These are phyloP conservation scores for Mormyrus iriodes DNA, from an alignment of 2,113 vertebrate genomes.

Conservation along the genomic window DNA sequence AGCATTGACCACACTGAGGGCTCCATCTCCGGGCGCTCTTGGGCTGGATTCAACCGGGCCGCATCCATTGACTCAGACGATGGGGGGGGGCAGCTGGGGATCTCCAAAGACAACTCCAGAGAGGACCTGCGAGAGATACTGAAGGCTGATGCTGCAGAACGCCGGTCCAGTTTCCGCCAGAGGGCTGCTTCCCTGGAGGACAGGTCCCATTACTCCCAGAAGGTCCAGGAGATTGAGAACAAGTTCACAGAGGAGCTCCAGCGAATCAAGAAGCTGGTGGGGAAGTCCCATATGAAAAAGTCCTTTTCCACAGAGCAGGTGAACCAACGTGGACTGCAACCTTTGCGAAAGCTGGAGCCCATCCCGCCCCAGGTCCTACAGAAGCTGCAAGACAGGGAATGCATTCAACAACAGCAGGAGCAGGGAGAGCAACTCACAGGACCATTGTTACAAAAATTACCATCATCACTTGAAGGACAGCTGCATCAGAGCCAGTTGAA, in stretches of 20 bases:
- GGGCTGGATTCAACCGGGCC: constrained; percentile 80
- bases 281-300: constrained; percentile 67
- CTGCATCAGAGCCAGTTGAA: constrained; percentile 22
- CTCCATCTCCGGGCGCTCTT: constrained; percentile 66
- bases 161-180: constrained; percentile 78
- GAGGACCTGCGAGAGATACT: constrained; percentile 74
- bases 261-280: constrained; percentile 82
- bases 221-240: constrained; percentile 83
- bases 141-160: constrained; percentile 69
- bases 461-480: constrained; percentile 32
- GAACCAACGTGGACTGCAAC: constrained; percentile 55
- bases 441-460: constrained; percentile 14
- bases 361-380: constrained; percentile 67
- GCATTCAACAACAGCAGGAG: constrained; percentile 50
- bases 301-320: constrained; percentile 72
- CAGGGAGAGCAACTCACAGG: constrained; percentile 32
- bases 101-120: constrained; percentile 67
- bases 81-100: constrained; percentile 54
- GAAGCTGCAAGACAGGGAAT: constrained; percentile 65
- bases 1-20: constrained; percentile 78
- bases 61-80: constrained; percentile 81
- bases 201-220: constrained; percentile 71
- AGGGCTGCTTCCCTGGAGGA: constrained; percentile 89
- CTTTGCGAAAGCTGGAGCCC: constrained; percentile 46
- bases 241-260: constrained; percentile 88